Percentiles rank a stretch among this genome's conserved stretches.
Conservation (phyloP, 2,797 vertebrate genomes). For the Lophius americanus region DNA sequence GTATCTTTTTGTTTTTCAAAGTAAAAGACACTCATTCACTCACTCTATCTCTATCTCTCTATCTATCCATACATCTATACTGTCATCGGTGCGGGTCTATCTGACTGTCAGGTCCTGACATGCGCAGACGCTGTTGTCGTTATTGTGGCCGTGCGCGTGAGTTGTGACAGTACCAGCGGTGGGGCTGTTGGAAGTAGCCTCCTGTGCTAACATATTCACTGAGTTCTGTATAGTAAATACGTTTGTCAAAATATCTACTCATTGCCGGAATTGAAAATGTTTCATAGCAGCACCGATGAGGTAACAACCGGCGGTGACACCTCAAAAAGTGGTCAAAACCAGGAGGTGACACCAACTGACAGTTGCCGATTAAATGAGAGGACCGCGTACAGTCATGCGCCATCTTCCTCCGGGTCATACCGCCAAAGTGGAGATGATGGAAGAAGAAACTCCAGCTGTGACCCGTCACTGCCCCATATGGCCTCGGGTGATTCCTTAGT, state of each 20-base stretch:
- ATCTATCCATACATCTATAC: no score
- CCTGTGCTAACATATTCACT: background rate
- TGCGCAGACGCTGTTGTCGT: no score
- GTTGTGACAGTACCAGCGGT: no score
- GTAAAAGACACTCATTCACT: constrained; percentile 32
- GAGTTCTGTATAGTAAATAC: background rate
- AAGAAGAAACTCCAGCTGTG: constrained; percentile 38
- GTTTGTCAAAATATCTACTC: rapidly evolving
- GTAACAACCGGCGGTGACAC: constrained; percentile 51
- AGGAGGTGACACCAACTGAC: constrained; percentile 16
- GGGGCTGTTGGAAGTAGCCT: constrained; percentile 1
- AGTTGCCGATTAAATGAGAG: constrained; percentile 25
- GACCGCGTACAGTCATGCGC: constrained; percentile 25
- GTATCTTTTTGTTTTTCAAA: constrained; percentile 14
- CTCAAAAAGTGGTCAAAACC: constrained; percentile 34
- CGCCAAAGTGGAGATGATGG: constrained; percentile 30
- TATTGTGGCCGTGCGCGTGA: no score
- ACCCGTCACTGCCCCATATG: constrained; percentile 1
- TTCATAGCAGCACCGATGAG: constrained; percentile 79
- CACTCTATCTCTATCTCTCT: no score
- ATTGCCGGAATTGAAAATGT: constrained; percentile 55
- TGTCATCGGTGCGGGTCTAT: no score
- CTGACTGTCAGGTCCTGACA: no score
- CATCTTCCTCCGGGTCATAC: constrained; percentile 52
- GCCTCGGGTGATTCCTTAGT: constrained; percentile 47